Conservation (phyloP, 2,888 invertebrate genomes). For the Mythimna albipuncta region DNA sequence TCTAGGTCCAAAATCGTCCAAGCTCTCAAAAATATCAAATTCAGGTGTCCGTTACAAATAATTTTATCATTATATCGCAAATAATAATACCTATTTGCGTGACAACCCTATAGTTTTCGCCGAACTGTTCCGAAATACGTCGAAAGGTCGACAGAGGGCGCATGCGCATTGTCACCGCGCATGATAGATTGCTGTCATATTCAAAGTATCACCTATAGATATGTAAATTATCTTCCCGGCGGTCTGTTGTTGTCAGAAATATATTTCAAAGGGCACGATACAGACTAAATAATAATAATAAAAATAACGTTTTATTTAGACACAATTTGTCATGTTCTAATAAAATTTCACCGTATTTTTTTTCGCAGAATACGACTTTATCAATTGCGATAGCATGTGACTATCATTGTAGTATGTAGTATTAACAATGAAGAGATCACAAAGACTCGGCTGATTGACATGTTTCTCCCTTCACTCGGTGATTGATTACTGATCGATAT, state of each 20-base stretch:
- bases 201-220: constrained; percentile 80
- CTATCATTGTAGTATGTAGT: constrained; percentile 33
- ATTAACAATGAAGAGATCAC: constrained; percentile 42
- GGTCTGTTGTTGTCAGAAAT: constrained; percentile 68
- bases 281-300: constrained; percentile 63
- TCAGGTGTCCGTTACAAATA: constrained; percentile 16
- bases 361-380: constrained; percentile 32
- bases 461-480: constrained; percentile 26
- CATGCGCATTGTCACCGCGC: constrained; percentile 80
- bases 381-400: constrained; percentile 28
- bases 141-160: constrained; percentile 78
- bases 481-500: constrained; percentile 43
- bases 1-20: background rate
- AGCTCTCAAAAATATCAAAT: background rate
- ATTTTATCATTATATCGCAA: constrained; percentile 29
- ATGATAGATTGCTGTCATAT: constrained; percentile 88
- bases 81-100: constrained; percentile 50
- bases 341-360: constrained; percentile 23
- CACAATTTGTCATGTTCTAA: constrained; percentile 57
- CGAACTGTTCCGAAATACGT: constrained; percentile 59
- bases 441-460: constrained; percentile 50
- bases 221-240: constrained; percentile 80
- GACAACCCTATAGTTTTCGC: constrained; percentile 52
- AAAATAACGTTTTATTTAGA: constrained; percentile 55
- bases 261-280: constrained; percentile 68